Evolutionary conservation across 1,140 invertebrate genomes (phyloP).

Genomic region (Cylas formicarius): DNA sequence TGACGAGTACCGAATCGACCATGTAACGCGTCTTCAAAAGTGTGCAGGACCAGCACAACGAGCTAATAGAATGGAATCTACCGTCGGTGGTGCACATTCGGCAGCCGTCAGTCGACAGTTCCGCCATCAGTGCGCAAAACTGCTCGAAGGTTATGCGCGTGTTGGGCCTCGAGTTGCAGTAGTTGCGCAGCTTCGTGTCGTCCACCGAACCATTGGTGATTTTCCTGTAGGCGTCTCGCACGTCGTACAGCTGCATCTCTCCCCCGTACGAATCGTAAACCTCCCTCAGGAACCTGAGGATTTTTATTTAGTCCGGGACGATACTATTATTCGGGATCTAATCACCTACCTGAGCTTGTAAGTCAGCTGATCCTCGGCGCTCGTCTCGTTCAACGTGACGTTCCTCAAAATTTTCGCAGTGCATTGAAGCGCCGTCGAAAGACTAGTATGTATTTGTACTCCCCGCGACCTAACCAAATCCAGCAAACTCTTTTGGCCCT

Average conservation of each 20-base stretch:
- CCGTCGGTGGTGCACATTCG: slow-evolving; percentile 33
- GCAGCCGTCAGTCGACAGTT: slow-evolving; percentile 43
- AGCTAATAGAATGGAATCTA: slow-evolving; percentile 28
- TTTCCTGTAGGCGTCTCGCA: slow-evolving; percentile 33
- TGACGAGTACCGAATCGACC: slow-evolving; percentile 32
- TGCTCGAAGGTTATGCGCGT: slow-evolving; percentile 44
- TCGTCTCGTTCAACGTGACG: slow-evolving; percentile 29
- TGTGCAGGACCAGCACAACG: slow-evolving; percentile 37
- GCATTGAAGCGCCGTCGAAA: slow-evolving; percentile 53
- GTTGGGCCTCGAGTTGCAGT: slow-evolving; percentile 22
- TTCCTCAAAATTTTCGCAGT: slow-evolving; percentile 52
- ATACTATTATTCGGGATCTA: neutral
- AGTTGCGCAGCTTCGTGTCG: slow-evolving; percentile 32
- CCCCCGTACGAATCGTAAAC: slow-evolving; percentile 37
- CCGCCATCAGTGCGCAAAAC: slow-evolving; percentile 51
- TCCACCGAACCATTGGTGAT: slow-evolving; percentile 35
- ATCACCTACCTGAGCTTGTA: slow-evolving; percentile 35
- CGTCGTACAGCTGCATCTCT: slow-evolving; percentile 30
- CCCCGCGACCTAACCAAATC: slow-evolving; percentile 57
- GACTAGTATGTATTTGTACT: slow-evolving; percentile 54
- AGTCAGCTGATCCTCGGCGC: slow-evolving; percentile 37
- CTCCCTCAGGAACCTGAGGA: slow-evolving; percentile 34
- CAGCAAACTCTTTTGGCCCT: slow-evolving; percentile 55
- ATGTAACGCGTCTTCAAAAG: slow-evolving; percentile 38
- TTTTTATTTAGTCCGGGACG: neutral